Base-by-base conservation (phyloP, 2,113 vertebrate genomes). In the Bos indicus region DNA sequence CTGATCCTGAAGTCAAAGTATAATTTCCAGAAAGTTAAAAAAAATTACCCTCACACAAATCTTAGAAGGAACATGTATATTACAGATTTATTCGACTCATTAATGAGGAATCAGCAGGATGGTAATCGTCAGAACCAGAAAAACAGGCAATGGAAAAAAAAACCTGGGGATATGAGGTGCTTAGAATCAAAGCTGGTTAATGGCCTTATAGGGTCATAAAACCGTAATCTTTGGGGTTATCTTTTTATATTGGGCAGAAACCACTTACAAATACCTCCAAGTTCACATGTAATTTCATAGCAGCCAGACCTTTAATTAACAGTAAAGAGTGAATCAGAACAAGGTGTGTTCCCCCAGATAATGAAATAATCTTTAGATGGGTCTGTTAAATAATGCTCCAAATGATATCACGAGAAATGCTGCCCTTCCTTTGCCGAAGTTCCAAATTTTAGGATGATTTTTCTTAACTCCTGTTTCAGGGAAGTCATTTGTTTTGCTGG, bases 281-380 rank as follows among this genome's bases (percentile, higher is more conserved):
- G 62, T 80, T 78, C 71, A 71, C 74, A 17, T 85, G 62, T 36
- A 80, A 81, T 84, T 95, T 84, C 90, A 74, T 26, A 52, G 86
- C 15, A 43, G 83, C 71, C 21, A 54, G 83, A n/a, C 43, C 89
- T 97, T 95, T 93, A 71, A 81, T 96, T 56, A 95, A 90, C 13
- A 60, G 84, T 54, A 43, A 96, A 85, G 8, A 74, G 83, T 43
- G 54, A 93, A 21, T 54, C 17, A 90, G 62, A 88, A 12, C 87
- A 85, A 78, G 78, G 51, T 52, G 7, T 59, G 6, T 57, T 94
- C 12, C 60, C 78, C 43, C 46, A 43, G 88, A 71, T 78, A 57
- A 56, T 57, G 51, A 93, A 93, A 57, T 62, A 48, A 86, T 60
- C 57, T 5, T 23, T n/a, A 30, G 46, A 30, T 2, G 16, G 48